Conservation (phyloP, 23 tunicate species). For the Botrylloides violaceus region DNA sequence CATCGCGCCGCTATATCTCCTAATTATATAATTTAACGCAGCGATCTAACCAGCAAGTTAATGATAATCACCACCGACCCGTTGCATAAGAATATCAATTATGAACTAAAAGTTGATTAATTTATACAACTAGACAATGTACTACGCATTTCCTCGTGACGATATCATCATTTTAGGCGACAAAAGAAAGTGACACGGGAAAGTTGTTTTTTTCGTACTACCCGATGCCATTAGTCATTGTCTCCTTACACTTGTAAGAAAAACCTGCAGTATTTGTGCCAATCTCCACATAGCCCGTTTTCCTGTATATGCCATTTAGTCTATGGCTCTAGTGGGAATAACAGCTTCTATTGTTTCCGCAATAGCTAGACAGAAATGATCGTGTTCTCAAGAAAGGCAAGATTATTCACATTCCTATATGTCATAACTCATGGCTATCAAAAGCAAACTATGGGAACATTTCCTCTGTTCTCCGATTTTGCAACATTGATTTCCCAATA, state of each 20-base stretch:
- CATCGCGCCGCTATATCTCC: slow-evolving; percentile 11
- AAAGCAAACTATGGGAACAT: not conserved
- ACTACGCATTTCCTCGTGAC: slow-evolving; percentile 2
- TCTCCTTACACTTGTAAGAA: not conserved
- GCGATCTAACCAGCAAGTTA: slow-evolving; percentile 7
- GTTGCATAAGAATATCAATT: not conserved
- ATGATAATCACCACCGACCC: slow-evolving; percentile 8
- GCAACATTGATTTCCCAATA: not conserved
- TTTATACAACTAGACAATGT: not conserved
- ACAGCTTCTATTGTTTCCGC: slow-evolving; percentile 16
- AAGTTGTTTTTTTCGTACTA: not conserved
- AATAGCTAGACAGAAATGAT: not conserved
- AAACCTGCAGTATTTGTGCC: not conserved
- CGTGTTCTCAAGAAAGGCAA: not conserved
- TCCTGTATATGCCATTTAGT: not conserved
- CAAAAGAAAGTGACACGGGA: not conserved
- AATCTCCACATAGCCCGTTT: not conserved
- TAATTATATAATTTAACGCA: slow-evolving; percentile 24
- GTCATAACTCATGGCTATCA: not conserved
- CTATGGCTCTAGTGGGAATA: not conserved
- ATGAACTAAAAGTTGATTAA: slow-evolving; percentile 4
- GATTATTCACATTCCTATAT: not conserved
- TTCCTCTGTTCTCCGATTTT: not conserved
- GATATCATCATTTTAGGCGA: not conserved
- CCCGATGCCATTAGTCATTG: not conserved